Evolutionary conservation across 2,113 vertebrate genomes (phyloP), one percentile per base, ranked within the genome.

Genomic region (Mustelus asterias): DNA sequence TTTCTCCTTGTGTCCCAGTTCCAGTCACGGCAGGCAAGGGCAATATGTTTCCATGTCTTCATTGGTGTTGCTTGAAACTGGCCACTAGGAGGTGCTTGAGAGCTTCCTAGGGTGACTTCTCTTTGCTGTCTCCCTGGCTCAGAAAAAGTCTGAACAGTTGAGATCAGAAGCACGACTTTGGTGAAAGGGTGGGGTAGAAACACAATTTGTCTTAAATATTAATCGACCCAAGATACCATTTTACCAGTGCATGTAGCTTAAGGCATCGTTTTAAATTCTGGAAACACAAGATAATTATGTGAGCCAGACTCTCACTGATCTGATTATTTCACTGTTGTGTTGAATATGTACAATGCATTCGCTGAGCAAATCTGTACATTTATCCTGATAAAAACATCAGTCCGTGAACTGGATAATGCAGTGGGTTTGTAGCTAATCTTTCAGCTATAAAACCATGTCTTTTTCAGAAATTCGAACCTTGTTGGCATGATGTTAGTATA

Each of bases 201-300:
- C 63, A n/a, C 89, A 93, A 67, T 67, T 60, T 93, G 60, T 65
- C n/a, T 92, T 63, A 67, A 93, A 93, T 63, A 60, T 33, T 93
- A 93, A 93, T 93, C 58, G 63, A 54, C 29, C 54, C 58, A 92
- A 92, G 88, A 92, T 92, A 54, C 88, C 13, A 90, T 37, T n/a
- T 92, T 65, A 65, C 14, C 58, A 22, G 89, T 65, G n/a, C 6
- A 20, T 67, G n/a, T 65, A 44, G 16, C n/a, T 80, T 80, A 16
- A 0, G 78, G 14, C 80, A 83, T 41, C 14, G 41, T 83, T 83
- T 83, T 44, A 83, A 37, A 22, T 83, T 24, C n/a, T 65, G 60
- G 89, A 65, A 93, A 93, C 58, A 63, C 89, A 67, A 37, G 86
- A 60, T 26, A 89, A 48, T 20, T 65, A 37, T 20, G 33, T 37